phyloP scores from a whole-genome alignment of 2,888 invertebrate genomes.

The Diogma glabrata region DNA sequence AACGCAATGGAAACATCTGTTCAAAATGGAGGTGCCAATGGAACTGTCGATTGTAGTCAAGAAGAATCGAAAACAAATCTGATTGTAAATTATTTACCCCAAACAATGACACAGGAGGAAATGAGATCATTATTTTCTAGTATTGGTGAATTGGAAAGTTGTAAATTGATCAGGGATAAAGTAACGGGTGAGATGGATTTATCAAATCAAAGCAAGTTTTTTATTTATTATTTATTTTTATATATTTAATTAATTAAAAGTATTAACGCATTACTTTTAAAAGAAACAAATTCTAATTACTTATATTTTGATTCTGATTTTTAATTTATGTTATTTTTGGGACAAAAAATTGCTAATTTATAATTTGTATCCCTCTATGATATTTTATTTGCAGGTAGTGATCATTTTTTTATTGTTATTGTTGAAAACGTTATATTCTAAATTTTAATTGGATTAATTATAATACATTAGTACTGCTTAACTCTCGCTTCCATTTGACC shows the following conservation, averaged over 20 bases:
- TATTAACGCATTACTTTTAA: no score
- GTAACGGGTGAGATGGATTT: constrained; percentile 57
- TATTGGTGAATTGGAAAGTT: constrained; percentile 93
- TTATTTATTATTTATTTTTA: constrained; percentile 2
- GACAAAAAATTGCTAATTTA: no score
- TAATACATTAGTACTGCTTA: no score
- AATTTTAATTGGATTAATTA: no score
- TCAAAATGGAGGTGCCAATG: constrained; percentile 50
- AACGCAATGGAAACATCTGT: constrained; percentile 51
- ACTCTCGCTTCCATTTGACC: no score
- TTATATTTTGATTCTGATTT: no score
- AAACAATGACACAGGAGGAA: constrained; percentile 90
- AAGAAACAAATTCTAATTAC: no score
- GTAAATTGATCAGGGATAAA: constrained; percentile 94
- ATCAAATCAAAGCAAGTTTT: constrained; percentile 7
- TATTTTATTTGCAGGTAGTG: no score
- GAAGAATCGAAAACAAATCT: constrained; percentile 93
- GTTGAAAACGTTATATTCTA: no score
- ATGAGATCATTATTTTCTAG: constrained; percentile 88
- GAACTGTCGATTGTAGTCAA: constrained; percentile 43
- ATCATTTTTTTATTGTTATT: no score
- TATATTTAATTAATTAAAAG: background rate
- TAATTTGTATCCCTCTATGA: no score
- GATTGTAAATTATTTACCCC: constrained; percentile 91
- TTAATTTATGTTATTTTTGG: no score